Conservation (phyloP, 2,888 invertebrate species). For the Phorcus lineatus region DNA sequence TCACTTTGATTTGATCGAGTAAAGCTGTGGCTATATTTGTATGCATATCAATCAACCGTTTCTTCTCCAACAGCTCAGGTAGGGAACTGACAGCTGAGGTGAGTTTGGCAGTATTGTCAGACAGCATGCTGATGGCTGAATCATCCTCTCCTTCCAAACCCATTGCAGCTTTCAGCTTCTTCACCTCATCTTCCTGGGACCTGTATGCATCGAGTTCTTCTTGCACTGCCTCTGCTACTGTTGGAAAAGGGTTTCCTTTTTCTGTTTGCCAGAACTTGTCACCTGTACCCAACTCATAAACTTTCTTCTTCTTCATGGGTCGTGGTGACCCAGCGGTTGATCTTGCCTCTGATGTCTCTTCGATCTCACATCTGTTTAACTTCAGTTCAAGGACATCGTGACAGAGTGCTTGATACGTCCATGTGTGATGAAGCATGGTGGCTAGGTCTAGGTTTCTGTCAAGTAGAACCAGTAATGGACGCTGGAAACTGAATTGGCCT, state of each 20-base stretch:
- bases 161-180: slow-evolving; percentile 94
- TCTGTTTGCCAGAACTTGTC: slow-evolving; percentile 96
- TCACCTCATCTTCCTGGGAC: slow-evolving; percentile 96
- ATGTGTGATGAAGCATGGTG: slow-evolving; percentile 98
- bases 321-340: slow-evolving; percentile 67
- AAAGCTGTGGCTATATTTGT: slow-evolving; percentile 94
- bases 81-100: slow-evolving; percentile 94
- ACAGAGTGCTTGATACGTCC: slow-evolving; percentile 98
- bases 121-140: slow-evolving; percentile 84
- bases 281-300: slow-evolving; percentile 91
- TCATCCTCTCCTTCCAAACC: slow-evolving; percentile 93
- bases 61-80: slow-evolving; percentile 97
- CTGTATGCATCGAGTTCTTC: slow-evolving; percentile 97
- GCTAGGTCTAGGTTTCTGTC: slow-evolving; percentile 97
- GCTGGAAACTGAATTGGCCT: slow-evolving; percentile 87
- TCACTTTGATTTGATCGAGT: slow-evolving; percentile 80
- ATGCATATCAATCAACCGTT: slow-evolving; percentile 98
- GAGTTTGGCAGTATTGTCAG: slow-evolving; percentile 80
- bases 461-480: slow-evolving; percentile 92
- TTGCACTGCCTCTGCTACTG: slow-evolving; percentile 98
- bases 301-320: slow-evolving; percentile 82
- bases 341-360: slow-evolving; percentile 78
- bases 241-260: slow-evolving; percentile 84
- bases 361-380: slow-evolving; percentile 88
- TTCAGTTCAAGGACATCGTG: slow-evolving; percentile 96